These are phyloP conservation scores for Lordiphosa fenestrarum DNA, from an alignment of 2,888 invertebrate genomes.

Conservation along the genomic window DNA sequence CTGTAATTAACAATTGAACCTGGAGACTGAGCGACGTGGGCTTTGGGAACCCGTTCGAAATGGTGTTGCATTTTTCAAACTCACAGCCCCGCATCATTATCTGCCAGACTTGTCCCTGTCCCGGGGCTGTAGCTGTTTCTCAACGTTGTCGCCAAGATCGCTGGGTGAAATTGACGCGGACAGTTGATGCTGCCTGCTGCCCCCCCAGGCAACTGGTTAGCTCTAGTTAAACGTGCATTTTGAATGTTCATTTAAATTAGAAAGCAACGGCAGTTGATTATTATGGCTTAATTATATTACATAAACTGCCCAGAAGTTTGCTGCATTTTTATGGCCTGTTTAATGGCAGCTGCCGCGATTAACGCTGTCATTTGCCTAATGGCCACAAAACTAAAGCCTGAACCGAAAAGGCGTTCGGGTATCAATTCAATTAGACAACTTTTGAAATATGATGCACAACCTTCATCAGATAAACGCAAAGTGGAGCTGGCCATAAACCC, in stretches of 20 bases:
- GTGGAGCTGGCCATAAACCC: constrained; percentile 41
- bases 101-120: constrained; percentile 19
- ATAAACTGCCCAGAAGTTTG: constrained; percentile 42
- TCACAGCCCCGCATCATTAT: constrained; percentile 43
- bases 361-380: constrained; percentile 69
- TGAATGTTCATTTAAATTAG: constrained; percentile 71
- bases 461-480: constrained; percentile 52
- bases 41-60: constrained; percentile 38
- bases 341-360: constrained; percentile 45
- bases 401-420: constrained; percentile 49
- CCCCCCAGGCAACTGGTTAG: constrained; percentile 7
- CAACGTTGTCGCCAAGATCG: constrained; percentile 55
- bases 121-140: constrained; percentile 4
- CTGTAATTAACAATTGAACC: constrained; percentile 44
- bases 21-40: constrained; percentile 17
- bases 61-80: constrained; percentile 57
- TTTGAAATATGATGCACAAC: constrained; percentile 53
- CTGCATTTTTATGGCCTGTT: constrained; percentile 22
- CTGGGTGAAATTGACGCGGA: constrained; percentile 24
- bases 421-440: constrained; percentile 58
- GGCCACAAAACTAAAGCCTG: constrained; percentile 20
- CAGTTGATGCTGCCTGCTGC: constrained; percentile 3
- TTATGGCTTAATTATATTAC: constrained; percentile 73
- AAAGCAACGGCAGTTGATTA: constrained; percentile 71
- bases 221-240: constrained; percentile 28